Evolutionary conservation across 2,888 invertebrate genomes (phyloP), one percentile per base, ranked within the genome.

Genomic region (Linyphia triangularis): DNA sequence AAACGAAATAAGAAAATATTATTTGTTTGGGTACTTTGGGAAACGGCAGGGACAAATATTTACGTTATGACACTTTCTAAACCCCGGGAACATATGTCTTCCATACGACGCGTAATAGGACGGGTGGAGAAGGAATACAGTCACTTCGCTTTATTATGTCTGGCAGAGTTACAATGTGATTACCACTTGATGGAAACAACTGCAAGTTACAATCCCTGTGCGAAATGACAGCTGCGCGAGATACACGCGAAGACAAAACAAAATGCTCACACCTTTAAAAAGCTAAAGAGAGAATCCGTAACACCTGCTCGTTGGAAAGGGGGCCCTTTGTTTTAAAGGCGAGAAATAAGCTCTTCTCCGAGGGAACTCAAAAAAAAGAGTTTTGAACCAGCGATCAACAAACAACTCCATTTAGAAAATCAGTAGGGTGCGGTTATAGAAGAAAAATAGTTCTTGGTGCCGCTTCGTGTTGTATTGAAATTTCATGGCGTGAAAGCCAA

Each of bases 121-220:
- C 57, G 40, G 67, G 1, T 30, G 30, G 51, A 5, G 40, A 22
- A 10, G 67, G 72, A 78, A 70, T 43, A 65, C 63, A 33, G 57
- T 33, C 57, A 9, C 43, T 33, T 51, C 33, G 33, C n/a, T 67
- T 81, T 88, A 88, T 88, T 88, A 51, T 88, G 81, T 37, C 86
- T 88, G 86, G 86, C 86, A 88, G 59, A 51, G 67, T 75, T 88
- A 81, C 86, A 88, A 69, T 81, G 81, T 65, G 86, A 88, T 88
- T 88, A 88, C 59, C 78, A 65, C 79, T 79, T 43, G 65, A 30
- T 88, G 51, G 79, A 65, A 88, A 88, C 86, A 88, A 81, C 81
- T 75, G 81, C 67, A 67, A 43, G 70, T 69, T 65, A 24, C 72
- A 28, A 88, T 65, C 63, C 63, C 33, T 30, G 7, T 51, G 51